phyloP scores from a whole-genome alignment of 2,797 vertebrate genomes.

The Sitta carolinensis region DNA sequence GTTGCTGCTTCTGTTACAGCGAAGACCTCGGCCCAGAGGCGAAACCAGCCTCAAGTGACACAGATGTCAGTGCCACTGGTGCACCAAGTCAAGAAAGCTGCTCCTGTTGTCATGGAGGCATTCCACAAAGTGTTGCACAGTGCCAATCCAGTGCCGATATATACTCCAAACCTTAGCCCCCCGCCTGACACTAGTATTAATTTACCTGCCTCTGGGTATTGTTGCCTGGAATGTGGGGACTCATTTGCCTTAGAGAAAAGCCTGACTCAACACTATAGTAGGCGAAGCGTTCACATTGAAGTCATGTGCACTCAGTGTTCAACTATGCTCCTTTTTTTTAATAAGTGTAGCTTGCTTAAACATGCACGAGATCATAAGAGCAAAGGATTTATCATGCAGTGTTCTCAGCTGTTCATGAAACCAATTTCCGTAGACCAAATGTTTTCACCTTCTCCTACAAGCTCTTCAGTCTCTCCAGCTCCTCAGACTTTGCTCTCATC shows the following conservation, averaged over 20 bases:
- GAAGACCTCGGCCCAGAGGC: conserved; percentile 79
- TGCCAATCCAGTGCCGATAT: conserved; percentile 90
- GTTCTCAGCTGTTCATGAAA: conserved; percentile 93
- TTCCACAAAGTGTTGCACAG: conserved; percentile 89
- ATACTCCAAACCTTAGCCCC: conserved; percentile 90
- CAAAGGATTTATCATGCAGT: conserved; percentile 93
- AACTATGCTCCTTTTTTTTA: conserved; percentile 91
- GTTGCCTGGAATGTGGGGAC: conserved; percentile 94
- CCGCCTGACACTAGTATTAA: conserved; percentile 85
- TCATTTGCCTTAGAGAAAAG: conserved; percentile 93
- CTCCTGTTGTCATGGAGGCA: conserved; percentile 83
- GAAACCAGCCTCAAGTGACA: conserved; percentile 75
- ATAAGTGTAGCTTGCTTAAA: conserved; percentile 92
- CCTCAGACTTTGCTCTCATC: conserved; percentile 29
- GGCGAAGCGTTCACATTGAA: conserved; percentile 94
- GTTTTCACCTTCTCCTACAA: conserved; percentile 79
- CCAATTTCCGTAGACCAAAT: conserved; percentile 91
- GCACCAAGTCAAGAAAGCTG: conserved; percentile 90
- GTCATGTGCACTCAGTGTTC: conserved; percentile 92
- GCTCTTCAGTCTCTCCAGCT: conserved; percentile 24
- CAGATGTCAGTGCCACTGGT: conserved; percentile 90
- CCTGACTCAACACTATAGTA: conserved; percentile 87
- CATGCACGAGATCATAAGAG: conserved; percentile 95
- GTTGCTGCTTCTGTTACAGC: conserved; percentile 89
- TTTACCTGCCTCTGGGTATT: conserved; percentile 88